Evolutionary conservation across 2,797 vertebrate species (phyloP), one percentile per base, ranked within the genome.

Genomic region (Neostethus bicornis): DNA sequence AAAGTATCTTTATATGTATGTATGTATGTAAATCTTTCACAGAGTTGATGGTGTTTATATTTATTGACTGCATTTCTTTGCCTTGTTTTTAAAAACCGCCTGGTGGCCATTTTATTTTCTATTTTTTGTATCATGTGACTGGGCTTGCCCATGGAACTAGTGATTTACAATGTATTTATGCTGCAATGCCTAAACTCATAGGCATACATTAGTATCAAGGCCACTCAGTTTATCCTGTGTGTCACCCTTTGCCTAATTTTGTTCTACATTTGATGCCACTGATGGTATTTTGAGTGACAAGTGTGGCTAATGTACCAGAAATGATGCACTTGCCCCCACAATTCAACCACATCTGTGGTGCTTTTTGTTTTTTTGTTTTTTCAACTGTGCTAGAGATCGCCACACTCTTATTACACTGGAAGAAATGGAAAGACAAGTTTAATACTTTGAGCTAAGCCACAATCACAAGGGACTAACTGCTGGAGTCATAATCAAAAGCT

Each of bases 1-100:
- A 91, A 86, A 91, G 81, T 89, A 85, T 93, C 89, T 93, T 90
- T 89, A 91, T 91, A 90, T 91, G 89, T 92, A 90, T 90, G 89
- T 91, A 89, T 92, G 87, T 92, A 89, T 86, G 87, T 92, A 89
- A 86, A 90, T 91, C 82, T 86, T 87, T 87, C 85, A 91, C 88
- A 91, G 87, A 89, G 83, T 89, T 84, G 77, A 89, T 83, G 84
- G 87, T 91, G 86, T 91, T 89, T 91, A 87, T 90, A 90, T 90
- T 90, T 88, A 91, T 90, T 87, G 65, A 84, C 78, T 85, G 69
- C 63, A 73, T 81, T 85, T 66, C 14, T 84, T 84, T 90, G 79
- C 79, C 80, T 88, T 89, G 74, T 79, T 84, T 86, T 83, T 31
- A 74, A n/a, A 81, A 83, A 80, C 75, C 81, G 85, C 87, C 85